These are phyloP conservation scores for Sitta europaea DNA, from an alignment of 2,113 vertebrate species.

Conservation along the genomic window DNA sequence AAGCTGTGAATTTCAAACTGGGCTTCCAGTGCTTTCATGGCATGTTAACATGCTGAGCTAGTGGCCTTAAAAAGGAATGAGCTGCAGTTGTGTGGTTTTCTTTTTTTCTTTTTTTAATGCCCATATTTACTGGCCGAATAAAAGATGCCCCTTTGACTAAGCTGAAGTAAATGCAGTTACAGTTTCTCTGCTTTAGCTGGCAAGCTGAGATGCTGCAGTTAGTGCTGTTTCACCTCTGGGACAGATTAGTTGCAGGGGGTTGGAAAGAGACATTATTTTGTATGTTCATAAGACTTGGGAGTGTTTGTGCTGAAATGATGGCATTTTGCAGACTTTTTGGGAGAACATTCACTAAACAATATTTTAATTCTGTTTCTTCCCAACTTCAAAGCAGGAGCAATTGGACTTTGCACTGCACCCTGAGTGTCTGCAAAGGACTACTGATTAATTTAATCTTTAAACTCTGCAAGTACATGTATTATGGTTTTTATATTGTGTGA, in stretches of 20 bases:
- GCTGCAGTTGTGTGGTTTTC: background rate
- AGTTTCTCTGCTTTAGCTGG: background rate
- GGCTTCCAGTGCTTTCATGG: background rate
- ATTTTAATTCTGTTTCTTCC: conserved; percentile 1
- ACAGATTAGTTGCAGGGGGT: background rate
- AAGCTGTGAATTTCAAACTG: background rate
- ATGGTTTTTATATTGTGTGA: background rate
- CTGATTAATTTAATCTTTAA: conserved; percentile 20
- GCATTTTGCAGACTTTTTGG: background rate
- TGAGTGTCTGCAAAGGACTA: conserved; percentile 9
- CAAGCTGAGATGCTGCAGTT: background rate
- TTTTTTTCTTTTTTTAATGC: background rate
- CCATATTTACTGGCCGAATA: background rate
- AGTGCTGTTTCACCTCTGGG: background rate
- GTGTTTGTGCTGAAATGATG: background rate
- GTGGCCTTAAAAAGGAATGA: background rate
- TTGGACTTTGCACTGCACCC: conserved; percentile 27
- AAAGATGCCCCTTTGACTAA: background rate
- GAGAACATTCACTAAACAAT: background rate
- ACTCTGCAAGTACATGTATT: background rate
- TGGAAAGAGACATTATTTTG: background rate
- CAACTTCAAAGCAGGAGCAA: background rate
- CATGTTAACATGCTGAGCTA: background rate
- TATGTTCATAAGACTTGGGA: background rate
- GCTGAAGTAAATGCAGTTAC: background rate